These are phyloP conservation scores for Chelmon rostratus DNA, from an alignment of 2,797 vertebrate genomes.

Conservation along the genomic window DNA sequence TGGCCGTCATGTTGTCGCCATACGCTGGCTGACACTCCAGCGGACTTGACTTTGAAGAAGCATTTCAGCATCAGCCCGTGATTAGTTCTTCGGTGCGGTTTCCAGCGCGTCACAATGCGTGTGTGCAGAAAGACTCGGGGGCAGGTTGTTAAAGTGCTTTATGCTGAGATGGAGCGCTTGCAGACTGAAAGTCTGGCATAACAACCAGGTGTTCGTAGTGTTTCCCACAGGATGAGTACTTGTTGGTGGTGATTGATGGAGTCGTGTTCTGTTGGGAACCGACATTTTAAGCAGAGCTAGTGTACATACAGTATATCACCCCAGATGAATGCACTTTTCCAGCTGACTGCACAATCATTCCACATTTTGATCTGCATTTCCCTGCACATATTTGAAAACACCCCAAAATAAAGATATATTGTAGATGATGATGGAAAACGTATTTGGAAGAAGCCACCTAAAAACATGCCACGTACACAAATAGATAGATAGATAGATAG, in stretches of 20 bases:
- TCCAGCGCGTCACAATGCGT: not conserved
- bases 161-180: not conserved
- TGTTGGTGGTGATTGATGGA: slow-evolving; percentile 2
- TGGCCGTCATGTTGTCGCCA: slow-evolving; percentile 16
- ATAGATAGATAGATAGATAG: too few species aligned
- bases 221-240: not conserved
- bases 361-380: not conserved
- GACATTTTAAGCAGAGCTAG: not conserved
- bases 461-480: too few species aligned
- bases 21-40: not conserved
- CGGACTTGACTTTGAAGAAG: not conserved
- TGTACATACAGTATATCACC: not conserved
- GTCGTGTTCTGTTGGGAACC: not conserved
- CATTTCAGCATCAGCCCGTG: not conserved
- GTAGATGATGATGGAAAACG: not conserved
- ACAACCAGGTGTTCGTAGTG: not conserved
- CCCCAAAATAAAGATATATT: not conserved
- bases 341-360: not conserved
- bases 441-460: not conserved
- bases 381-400: not conserved
- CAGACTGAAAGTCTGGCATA: not conserved
- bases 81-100: not conserved
- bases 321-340: slow-evolving; percentile 18
- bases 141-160: not conserved
- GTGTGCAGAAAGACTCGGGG: not conserved